Evolutionary conservation across 1,140 invertebrate genomes (phyloP), one percentile per base, ranked within the genome.

Genomic region (Anastatus disparis): DNA sequence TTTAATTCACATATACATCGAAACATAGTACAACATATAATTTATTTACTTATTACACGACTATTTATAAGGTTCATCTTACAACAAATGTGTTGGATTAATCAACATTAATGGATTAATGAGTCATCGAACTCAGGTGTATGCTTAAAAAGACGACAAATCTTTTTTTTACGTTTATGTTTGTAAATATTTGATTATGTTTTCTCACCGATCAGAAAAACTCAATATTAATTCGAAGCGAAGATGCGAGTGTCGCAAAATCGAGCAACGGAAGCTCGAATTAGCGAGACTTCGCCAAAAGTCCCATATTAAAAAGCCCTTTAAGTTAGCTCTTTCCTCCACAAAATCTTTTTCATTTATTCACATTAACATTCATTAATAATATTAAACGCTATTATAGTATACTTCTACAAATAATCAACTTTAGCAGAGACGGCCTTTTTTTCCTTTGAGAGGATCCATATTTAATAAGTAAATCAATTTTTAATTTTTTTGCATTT

Each of bases 381-480:
- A 74, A 74, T 76, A 75, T 59, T 72, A 70, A 73, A 70, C 31
- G 46, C 7, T 65, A 71, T 74, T 72, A 72, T 77, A 64, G 63
- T 74, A 66, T 75, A 76, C 70, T 74, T 74, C 75, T 78, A 78
- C 73, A 62, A 81, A 79, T 79, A 80, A 78, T 83, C 76, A 80
- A 81, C 76, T 76, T 72, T 75, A 79, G 76, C 76, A 75, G 72
- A 78, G 73, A 76, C 73, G 74, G 58, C 70, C 68, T 56, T 74
- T 53, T 4, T 75, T 75, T 74, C 40, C 58, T 75, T 31, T 75
- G 63, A 75, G 58, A 71, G 69, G 24, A 70, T 53, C 12, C 22
- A 44, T 53, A 20, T 52, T 42, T 10, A 38, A 58, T 58, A 52
- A 56, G 42, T 64, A 64, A 70, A 70, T 75, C 53, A 75, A 71